Base-by-base conservation (phyloP, 2,888 invertebrate species). In the Heliconius sara region DNA sequence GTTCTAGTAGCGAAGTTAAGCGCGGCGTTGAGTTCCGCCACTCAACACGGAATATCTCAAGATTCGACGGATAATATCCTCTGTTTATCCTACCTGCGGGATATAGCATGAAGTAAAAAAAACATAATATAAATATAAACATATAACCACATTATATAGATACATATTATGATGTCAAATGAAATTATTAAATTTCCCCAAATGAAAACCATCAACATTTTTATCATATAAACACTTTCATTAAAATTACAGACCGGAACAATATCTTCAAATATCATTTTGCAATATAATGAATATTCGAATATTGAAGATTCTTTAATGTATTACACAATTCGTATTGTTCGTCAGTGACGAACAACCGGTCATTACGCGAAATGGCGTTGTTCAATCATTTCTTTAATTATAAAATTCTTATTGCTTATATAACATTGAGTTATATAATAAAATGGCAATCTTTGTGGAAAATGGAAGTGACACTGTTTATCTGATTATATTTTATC, bases 151-250 rank as follows among this genome's bases (percentile, higher is more conserved):
- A 34, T 9, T 34, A 39, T 39, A 39, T 39, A 10, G 9, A 10
- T 39, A 39, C 47, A 6, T 52, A 52, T 52, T 19, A 52, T 52
- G 2, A 19, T 19, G 52, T 72, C 30, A 4, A 12, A 57, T 13
- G 30, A 57, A 72, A 57, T 30, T 13, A 19, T 22, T 57, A 57
- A 2, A 57, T 22, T n/a, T 19, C 72, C 57, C 22, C 52, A 72
- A 27, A 13, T 5, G 16, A 27, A 43, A 65, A 43, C 3, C 19
- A 65, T 25, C 25, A 25, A 3, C 27, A 13, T 75, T 63, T 86
- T 87, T 87, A 83, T 84, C 82, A 63, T 80, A 80, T 74, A 79
- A 76, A 75, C 77, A 79, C 73, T 78, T 77, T 72, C 75, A 75
- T 77, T 80, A 71, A 79, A 82, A 82, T 81, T 79, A 82, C 74